Conservation (phyloP, 2,888 invertebrate genomes). For the Steromphala cineraria region DNA sequence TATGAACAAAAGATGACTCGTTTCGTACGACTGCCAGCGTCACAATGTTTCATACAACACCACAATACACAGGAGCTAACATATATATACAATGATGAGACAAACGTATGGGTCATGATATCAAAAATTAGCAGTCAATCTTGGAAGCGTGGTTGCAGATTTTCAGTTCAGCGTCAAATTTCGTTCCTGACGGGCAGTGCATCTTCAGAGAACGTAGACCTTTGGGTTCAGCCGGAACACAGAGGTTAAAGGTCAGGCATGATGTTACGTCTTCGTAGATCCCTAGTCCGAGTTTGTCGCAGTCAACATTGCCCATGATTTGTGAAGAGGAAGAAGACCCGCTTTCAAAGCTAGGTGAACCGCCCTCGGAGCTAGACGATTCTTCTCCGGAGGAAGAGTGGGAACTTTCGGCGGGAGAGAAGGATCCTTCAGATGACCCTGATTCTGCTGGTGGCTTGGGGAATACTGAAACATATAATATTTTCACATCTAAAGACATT, state of each 20-base stretch:
- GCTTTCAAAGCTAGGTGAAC: background rate
- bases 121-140: conserved; percentile 33
- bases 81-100: background rate
- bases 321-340: background rate
- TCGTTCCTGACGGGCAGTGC: conserved; percentile 43
- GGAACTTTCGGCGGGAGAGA: too few relatives aligned
- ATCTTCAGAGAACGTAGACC: conserved; percentile 35
- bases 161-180: conserved; percentile 42
- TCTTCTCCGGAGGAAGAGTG: too few relatives aligned
- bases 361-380: background rate
- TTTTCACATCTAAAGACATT: too few relatives aligned
- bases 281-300: conserved; percentile 42
- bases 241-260: conserved; percentile 45
- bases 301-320: conserved; percentile 32
- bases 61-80: background rate
- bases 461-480: too few relatives aligned
- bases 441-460: too few relatives aligned
- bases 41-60: background rate
- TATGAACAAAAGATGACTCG: background rate
- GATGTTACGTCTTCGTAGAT: conserved; percentile 42
- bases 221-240: conserved; percentile 36
- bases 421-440: too few relatives aligned
- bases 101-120: background rate
- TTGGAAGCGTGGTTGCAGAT: conserved; percentile 43
- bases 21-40: background rate